Base-by-base conservation (phyloP, 2,113 vertebrate species). In the Platichthys stellatus region DNA sequence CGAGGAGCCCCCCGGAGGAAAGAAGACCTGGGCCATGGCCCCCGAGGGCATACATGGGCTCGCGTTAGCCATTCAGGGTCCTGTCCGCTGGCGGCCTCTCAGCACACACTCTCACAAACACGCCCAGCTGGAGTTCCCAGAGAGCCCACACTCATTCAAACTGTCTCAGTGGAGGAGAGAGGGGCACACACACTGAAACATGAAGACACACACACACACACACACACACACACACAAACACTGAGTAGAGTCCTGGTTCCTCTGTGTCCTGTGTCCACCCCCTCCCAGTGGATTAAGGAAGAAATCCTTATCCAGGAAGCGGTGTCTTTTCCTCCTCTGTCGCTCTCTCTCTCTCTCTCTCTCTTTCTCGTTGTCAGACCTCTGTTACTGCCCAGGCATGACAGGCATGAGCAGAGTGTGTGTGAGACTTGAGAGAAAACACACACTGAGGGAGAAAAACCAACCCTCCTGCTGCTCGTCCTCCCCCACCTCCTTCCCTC, bases 11-110 rank as follows among this genome's bases (percentile, higher is more conserved):
- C 84, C 89, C 0, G 90, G 79, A 6, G 91, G 84, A 13, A 95
- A 94, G 74, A 94, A 94, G 35, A 92, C 80, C 82, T 89, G 92
- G 78, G 88, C 61, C 26, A 90, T 80, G 61, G 85, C 73, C 66
- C 89, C 90, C 2, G 93, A 74, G 74, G 94, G 54, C 84, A 94
- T 90, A 70, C 92, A 93, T 14, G 93, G 92, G 89, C 92, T 95
- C 69, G 92, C 90, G 35, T 94, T 93, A 62, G 93, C 93, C 94
- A 95, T 95, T 66, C 23, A 74, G 64, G 83, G 82, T 87, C 67
- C 58, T 28, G 63, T 54, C 14, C 63, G 70, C 71, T 51, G 80
- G 69, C 71, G 47, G 80, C 66, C 56, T 78, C 59, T 78, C 69
- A 87, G 49, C 79, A 85, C 57, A 78, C 63, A 20, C n/a, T 28